Conservation (phyloP, 2,888 invertebrate genomes). For the Sinhomidia bicolor region DNA sequence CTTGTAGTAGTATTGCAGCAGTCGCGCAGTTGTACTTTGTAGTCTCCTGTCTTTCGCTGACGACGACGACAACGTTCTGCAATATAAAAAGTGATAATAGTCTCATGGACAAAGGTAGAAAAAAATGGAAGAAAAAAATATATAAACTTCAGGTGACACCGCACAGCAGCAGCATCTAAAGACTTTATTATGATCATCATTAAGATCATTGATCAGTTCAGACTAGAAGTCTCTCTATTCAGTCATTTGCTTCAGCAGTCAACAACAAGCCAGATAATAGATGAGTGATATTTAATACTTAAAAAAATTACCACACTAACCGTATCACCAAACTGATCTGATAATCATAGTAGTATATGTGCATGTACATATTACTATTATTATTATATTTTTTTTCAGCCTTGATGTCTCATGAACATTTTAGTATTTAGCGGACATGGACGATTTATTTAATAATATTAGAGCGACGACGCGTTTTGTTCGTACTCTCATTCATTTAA, state of each 20-base stretch:
- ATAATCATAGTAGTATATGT: neutral
- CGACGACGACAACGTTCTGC: neutral
- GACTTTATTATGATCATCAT: neutral
- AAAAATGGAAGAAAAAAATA: neutral
- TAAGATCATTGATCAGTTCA: neutral
- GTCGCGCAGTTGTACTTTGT: no score
- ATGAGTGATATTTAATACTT: no score
- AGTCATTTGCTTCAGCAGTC: no score
- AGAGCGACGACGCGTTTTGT: constrained; percentile 37
- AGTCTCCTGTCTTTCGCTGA: neutral
- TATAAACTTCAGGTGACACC: neutral
- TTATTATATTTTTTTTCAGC: constrained; percentile 11
- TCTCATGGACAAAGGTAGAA: constrained; percentile 51
- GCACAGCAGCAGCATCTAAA: neutral
- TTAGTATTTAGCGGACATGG: constrained; percentile 58
- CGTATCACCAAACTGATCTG: no score
- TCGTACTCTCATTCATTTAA: constrained; percentile 23
- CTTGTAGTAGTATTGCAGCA: no score
- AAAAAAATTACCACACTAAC: neutral
- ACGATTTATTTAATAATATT: constrained; percentile 55
- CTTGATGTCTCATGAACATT: constrained; percentile 70
- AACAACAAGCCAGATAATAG: neutral
- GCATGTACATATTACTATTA: neutral
- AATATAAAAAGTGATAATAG: neutral
- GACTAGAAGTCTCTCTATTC: neutral